phyloP scores from a whole-genome alignment of 2,113 vertebrate genomes.

The Seriola aureovittata region DNA sequence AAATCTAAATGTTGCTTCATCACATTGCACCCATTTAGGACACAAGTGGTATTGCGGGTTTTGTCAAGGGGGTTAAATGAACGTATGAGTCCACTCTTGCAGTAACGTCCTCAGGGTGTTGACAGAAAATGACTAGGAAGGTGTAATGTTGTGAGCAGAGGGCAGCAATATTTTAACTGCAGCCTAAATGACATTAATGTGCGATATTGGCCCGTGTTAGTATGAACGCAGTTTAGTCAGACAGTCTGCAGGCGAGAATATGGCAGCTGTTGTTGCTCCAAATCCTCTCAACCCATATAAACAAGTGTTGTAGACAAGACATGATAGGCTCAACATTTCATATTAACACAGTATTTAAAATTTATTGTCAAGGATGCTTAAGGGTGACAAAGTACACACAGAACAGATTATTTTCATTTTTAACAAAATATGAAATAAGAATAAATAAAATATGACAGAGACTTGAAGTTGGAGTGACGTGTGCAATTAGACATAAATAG shows the following conservation, averaged over 20 bases:
- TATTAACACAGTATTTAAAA: conserved; percentile 53
- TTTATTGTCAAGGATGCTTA: conserved; percentile 53
- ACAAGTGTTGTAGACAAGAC: not conserved
- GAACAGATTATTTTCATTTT: not conserved
- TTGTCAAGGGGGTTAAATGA: not conserved
- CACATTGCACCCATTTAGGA: not conserved
- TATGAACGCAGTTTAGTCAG: not conserved
- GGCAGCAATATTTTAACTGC: conserved; percentile 34
- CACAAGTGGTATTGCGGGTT: not conserved
- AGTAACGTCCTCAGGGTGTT: conserved; percentile 11
- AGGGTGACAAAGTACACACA: conserved; percentile 15
- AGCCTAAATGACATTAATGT: conserved; percentile 41
- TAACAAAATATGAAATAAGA: conserved; percentile 29
- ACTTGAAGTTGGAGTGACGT: conserved; percentile 12
- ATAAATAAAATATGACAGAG: not conserved
- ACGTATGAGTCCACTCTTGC: not conserved
- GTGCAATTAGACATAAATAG: not conserved
- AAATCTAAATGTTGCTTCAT: not conserved
- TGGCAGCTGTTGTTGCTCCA: not conserved
- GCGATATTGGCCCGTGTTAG: conserved; percentile 4
- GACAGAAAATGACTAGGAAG: conserved; percentile 25
- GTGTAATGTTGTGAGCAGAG: conserved; percentile 41
- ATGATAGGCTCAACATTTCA: conserved; percentile 30
- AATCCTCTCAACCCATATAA: not conserved
- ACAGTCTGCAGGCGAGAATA: conserved; percentile 3